A percentile compares a stretch with the other conserved stretches of the same genome.
Conservation (phyloP, 64 coral and sea anemone species). For the Cladopsammia gracilis region DNA sequence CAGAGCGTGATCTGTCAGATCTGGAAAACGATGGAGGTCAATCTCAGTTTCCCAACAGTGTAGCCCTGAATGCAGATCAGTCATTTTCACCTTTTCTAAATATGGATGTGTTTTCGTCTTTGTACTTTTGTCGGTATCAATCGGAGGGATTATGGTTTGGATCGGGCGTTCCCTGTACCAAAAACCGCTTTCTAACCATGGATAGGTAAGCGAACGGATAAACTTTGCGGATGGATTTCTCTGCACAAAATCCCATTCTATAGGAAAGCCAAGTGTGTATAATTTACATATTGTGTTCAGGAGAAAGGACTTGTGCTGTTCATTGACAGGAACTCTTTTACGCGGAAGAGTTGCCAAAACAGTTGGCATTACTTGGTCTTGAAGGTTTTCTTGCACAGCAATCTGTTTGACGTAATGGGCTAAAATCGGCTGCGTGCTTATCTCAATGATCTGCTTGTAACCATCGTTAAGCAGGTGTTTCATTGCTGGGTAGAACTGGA, state of each 20-base stretch:
- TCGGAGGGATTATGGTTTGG: not conserved
- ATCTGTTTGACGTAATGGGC: constrained; percentile 77
- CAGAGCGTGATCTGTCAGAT: constrained; percentile 69
- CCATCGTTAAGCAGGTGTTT: constrained; percentile 42
- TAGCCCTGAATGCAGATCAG: constrained; percentile 46
- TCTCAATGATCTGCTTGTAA: constrained; percentile 73
- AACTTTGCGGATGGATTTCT: constrained; percentile 36
- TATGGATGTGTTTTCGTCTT: constrained; percentile 25
- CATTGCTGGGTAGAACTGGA: constrained; percentile 62
- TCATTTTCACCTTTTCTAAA: constrained; percentile 32
- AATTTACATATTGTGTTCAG: constrained; percentile 67
- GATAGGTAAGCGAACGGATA: constrained; percentile 60
- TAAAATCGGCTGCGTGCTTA: constrained; percentile 74
- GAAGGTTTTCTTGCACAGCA: constrained; percentile 34
- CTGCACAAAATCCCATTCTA: constrained; percentile 67
- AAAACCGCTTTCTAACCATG: constrained; percentile 68
- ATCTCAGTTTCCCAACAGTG: constrained; percentile 74
- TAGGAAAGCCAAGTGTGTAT: constrained; percentile 33
- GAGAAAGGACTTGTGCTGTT: constrained; percentile 68
- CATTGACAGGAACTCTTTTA: constrained; percentile 51
- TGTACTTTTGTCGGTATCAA: not conserved
- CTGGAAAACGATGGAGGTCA: constrained; percentile 50
- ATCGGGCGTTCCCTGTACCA: constrained; percentile 39
- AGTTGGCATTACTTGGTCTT: constrained; percentile 19
- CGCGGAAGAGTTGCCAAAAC: constrained; percentile 58